Percentiles rank a stretch among this genome's conserved stretches.
Evolutionary conservation across 2,888 invertebrate species (phyloP).

Genomic region (Neoitamus cyanurus): DNA sequence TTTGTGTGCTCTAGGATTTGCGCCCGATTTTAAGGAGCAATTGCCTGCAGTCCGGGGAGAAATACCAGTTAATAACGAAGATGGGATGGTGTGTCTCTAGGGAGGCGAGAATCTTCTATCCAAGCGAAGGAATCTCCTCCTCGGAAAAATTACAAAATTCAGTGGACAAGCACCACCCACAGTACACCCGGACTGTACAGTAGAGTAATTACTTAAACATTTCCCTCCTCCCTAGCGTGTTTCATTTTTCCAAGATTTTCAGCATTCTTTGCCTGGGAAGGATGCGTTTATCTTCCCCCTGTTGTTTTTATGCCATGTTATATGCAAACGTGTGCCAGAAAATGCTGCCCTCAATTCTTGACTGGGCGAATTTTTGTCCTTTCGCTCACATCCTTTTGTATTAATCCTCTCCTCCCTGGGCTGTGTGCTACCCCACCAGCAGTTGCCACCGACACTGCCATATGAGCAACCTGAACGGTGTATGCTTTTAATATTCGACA

Average conservation of each 20-base stretch:
- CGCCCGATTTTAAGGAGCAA: not conserved
- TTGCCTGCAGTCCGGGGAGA: not conserved
- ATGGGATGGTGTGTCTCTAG: not conserved
- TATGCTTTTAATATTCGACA: constrained; percentile 4
- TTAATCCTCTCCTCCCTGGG: not conserved
- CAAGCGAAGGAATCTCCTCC: not conserved
- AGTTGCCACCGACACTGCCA: not conserved
- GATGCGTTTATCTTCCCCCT: not conserved
- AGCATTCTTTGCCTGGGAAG: not conserved
- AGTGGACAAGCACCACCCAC: not conserved
- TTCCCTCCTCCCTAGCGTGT: not conserved
- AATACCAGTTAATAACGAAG: not conserved
- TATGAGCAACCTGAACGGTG: not conserved
- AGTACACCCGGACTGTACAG: not conserved
- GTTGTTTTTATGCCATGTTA: not conserved
- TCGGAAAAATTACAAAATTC: not conserved
- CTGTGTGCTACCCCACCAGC: not conserved
- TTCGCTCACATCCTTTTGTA: not conserved
- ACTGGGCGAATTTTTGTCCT: constrained; percentile 8
- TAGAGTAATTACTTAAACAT: constrained; percentile 2
- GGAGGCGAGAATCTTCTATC: not conserved
- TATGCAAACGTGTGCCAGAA: constrained; percentile 31
- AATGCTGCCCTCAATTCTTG: constrained; percentile 12
- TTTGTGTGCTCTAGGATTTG: constrained; percentile 16
- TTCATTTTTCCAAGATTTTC: not conserved